These are phyloP conservation scores for Schrankia costaestrigalis DNA, from an alignment of 2,888 invertebrate genomes.

Conservation along the genomic window DNA sequence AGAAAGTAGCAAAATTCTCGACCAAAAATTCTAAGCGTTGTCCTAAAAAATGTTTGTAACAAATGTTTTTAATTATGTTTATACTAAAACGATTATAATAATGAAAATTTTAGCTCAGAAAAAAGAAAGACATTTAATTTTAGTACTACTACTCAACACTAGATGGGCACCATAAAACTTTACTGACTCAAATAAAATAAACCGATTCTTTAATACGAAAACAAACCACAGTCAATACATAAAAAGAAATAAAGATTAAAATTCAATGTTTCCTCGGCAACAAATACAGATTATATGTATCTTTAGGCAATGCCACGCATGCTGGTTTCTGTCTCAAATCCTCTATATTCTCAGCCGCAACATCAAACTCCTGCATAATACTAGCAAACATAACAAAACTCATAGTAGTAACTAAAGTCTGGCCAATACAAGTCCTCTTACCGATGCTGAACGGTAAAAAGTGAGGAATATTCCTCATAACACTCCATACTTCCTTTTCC, in stretches of 20 bases:
- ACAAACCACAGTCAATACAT: constrained; percentile 11
- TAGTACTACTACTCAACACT: no score
- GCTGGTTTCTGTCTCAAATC: constrained; percentile 83
- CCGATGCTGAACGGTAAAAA: constrained; percentile 94
- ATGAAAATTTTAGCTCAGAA: no score
- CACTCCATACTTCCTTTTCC: constrained; percentile 61
- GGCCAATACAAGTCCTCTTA: constrained; percentile 92
- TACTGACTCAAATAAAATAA: no score
- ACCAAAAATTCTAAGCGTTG: no score
- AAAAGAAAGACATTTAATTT: no score
- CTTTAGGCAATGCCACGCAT: constrained; percentile 87
- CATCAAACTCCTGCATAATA: constrained; percentile 85
- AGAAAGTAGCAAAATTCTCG: no score
- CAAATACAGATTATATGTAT: constrained; percentile 84
- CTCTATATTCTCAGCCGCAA: constrained; percentile 77
- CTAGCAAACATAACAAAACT: constrained; percentile 87
- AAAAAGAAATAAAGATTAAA: constrained; percentile 12
- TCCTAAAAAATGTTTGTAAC: no score
- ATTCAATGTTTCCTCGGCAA: constrained; percentile 71
- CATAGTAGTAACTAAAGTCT: constrained; percentile 88
- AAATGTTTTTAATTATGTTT: no score
- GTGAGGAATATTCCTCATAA: constrained; percentile 82
- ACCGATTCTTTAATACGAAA: constrained; percentile 1
- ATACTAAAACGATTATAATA: no score
- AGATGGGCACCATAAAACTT: no score